phyloP scores from a whole-genome alignment of 2,797 vertebrate species.

The Trematomus bernacchii region DNA sequence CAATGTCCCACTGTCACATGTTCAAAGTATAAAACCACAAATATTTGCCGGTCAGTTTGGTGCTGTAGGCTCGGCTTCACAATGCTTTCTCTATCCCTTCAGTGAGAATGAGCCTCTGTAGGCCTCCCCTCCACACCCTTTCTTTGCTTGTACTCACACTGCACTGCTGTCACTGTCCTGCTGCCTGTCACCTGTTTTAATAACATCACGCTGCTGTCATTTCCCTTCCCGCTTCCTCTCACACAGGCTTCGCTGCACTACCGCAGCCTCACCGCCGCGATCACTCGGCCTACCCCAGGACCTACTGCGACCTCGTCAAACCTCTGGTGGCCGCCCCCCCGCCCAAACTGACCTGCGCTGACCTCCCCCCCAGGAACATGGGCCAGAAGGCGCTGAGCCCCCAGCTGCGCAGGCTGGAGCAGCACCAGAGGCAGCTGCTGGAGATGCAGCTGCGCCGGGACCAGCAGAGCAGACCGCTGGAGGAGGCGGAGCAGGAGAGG shows the following conservation, averaged over 20 bases:
- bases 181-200: conserved; percentile 61
- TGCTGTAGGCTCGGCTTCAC: conserved; percentile 53
- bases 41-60: conserved; percentile 31
- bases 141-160: conserved; percentile 71
- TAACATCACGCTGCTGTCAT: conserved; percentile 64
- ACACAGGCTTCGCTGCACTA: conserved; percentile 67
- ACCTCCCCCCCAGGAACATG: conserved; percentile 78
- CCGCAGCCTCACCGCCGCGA: conserved; percentile 69
- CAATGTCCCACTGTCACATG: conserved; percentile 41
- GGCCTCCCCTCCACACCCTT: conserved; percentile 26
- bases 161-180: conserved; percentile 70
- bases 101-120: conserved; percentile 29
- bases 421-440: conserved; percentile 82
- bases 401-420: conserved; percentile 83
- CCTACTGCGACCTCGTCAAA: conserved; percentile 73
- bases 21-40: conserved; percentile 15
- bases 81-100: conserved; percentile 48
- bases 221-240: conserved; percentile 68
- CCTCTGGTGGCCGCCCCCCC: conserved; percentile 9
- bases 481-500: conserved; percentile 71
- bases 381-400: conserved; percentile 70
- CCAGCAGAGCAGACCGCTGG: conserved; percentile 69
- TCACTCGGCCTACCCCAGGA: conserved; percentile 56
- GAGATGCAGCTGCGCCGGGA: conserved; percentile 82
- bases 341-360: conserved; percentile 73